Base-by-base conservation (phyloP, 2,113 vertebrate genomes). In the Ariopsis seemanni region DNA sequence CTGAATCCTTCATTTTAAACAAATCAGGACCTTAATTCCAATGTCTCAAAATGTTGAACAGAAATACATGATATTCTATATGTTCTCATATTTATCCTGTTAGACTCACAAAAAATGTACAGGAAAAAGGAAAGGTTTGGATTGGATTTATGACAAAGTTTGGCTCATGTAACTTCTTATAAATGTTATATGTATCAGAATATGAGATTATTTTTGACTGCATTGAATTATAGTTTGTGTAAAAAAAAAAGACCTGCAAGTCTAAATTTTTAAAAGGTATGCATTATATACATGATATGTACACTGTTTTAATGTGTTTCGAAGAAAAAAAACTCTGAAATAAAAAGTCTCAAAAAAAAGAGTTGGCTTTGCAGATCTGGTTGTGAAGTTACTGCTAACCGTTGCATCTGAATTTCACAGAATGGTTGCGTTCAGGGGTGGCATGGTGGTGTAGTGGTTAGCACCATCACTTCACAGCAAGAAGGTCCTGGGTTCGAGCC, bases 381-480 rank as follows among this genome's bases (percentile, higher is more conserved):
- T 58, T 22, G 62, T 86, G 12, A 86, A 10, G 53, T 55, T 83
- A 6, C 15, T 87, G 71, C 83, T n/a, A 50, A 85, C 0, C 82
- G 57, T 85, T 55, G 3, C n/a, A 71, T 20, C 25, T 80, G 14
- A 55, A 69, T 27, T 67, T 83, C 62, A 52, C 62, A 27, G 62
- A 10, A 83, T 30, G 25, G n/a, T 9, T 20, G 14, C 22, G 9
- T 71, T 84, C n/a, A 84, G n/a, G 25, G 52, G 17, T 67, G 60
- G 57, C 57, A 84, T 75, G 22, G 52, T 42, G 42, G 42, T 42
- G 42, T 42, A 42, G 4, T 42, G 42, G 42, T 42, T 42, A 42
- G 42, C 42, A 42, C 42, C 42, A 0, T 42, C 4, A 0, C 42
- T 4, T 42, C 42, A 42, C 3, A 42, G 42, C 42, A 42, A 42